Conservation (phyloP, 1,140 invertebrate species). For the Eriosoma lanigerum region DNA sequence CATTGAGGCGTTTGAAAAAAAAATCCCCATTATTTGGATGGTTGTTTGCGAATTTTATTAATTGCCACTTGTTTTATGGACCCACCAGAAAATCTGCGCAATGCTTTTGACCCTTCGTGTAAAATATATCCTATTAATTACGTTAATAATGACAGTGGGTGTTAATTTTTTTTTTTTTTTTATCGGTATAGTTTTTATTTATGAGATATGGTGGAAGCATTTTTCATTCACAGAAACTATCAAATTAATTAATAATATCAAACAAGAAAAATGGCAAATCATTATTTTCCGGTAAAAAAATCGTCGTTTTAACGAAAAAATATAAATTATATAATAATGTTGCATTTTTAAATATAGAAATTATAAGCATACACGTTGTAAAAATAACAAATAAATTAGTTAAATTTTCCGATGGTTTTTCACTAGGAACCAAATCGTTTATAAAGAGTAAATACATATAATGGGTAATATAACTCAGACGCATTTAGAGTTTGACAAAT, state of each 20-base stretch:
- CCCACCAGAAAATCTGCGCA: constrained; percentile 17
- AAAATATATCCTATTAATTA: constrained; percentile 42
- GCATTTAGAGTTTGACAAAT: no score
- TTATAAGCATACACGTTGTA: no score
- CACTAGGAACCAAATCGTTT: no score
- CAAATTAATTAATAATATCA: background rate
- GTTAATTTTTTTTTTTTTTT: background rate
- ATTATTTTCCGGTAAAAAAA: no score
- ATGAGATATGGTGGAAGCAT: background rate
- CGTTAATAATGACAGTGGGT: constrained; percentile 34
- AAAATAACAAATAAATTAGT: no score
- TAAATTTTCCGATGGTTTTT: no score
- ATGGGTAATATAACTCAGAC: no score
- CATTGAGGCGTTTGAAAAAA: background rate
- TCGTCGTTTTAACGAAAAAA: no score
- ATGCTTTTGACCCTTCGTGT: constrained; percentile 18
- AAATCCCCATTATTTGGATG: background rate
- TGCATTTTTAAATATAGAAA: no score
- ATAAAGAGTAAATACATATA: no score
- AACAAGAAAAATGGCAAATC: no score
- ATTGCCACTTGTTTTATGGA: constrained; percentile 44
- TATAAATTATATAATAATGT: no score
- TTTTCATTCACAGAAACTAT: constrained; percentile 40
- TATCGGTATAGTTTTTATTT: constrained; percentile 33
- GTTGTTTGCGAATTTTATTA: constrained; percentile 38